A percentile compares a stretch with the other conserved stretches of the same genome.
These are phyloP conservation scores for Leucoraja ocellata DNA, from an alignment of 2,797 vertebrate species.

Conservation along the genomic window DNA sequence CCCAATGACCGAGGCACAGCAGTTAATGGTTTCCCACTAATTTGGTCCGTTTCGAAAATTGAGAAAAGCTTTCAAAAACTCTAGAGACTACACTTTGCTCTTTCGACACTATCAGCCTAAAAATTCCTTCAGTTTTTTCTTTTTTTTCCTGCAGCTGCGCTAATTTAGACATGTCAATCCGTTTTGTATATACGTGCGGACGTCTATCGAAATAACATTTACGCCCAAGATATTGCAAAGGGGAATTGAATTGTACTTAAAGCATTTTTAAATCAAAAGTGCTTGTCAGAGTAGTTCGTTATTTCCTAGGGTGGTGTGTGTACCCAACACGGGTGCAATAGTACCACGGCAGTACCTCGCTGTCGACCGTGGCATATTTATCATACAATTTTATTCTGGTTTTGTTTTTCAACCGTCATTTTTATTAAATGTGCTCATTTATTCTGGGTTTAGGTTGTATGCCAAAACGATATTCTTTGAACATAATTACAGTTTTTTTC, in stretches of 20 bases:
- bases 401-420: neutral
- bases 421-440: neutral
- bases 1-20: too few species aligned
- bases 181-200: neutral
- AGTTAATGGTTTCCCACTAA: neutral
- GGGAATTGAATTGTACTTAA: neutral
- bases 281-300: neutral
- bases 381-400: neutral
- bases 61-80: neutral
- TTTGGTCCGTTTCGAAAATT: neutral
- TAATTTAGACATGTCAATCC: constrained; percentile 11
- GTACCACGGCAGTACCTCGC: neutral
- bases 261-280: neutral
- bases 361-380: neutral
- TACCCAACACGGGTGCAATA: neutral
- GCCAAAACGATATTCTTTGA: neutral
- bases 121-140: constrained; percentile 14
- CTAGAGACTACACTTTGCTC: neutral
- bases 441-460: neutral
- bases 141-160: constrained; percentile 6
- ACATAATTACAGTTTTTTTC: neutral
- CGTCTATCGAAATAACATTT: neutral
- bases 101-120: neutral
- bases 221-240: neutral
- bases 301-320: neutral